Conservation (phyloP, 1,140 invertebrate genomes). For the Camponotus floridanus region DNA sequence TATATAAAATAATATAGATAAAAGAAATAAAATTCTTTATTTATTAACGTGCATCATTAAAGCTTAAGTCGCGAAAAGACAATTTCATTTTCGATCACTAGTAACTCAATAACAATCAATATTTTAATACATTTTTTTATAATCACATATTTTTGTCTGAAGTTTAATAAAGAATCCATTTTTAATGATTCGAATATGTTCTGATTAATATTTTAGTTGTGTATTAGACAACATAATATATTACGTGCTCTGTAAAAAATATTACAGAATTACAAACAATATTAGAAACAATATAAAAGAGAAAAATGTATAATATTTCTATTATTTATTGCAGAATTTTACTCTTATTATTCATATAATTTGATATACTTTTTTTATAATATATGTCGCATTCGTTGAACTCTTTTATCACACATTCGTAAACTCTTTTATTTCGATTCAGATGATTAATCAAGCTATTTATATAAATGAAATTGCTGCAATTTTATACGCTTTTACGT, state of each 20-base stretch:
- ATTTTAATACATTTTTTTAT: not conserved
- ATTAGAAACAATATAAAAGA: too few species aligned
- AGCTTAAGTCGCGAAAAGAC: not conserved
- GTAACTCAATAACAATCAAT: not conserved
- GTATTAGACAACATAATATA: not conserved
- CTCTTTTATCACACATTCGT: too few species aligned
- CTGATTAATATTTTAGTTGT: not conserved
- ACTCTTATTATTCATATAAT: too few species aligned
- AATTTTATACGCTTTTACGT: not conserved
- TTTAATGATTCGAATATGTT: not conserved
- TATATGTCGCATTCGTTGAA: not conserved
- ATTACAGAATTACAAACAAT: too few species aligned
- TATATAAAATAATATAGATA: too few species aligned
- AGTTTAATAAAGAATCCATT: not conserved
- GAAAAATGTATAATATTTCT: too few species aligned
- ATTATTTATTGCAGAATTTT: too few species aligned
- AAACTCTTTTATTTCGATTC: not conserved
- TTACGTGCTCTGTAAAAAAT: not conserved
- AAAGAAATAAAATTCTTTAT: not conserved
- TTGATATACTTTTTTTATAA: too few species aligned
- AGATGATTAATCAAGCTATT: constrained; percentile 34
- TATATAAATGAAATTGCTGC: not conserved
- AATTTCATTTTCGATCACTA: not conserved
- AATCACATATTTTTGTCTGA: not conserved
- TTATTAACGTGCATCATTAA: not conserved